Evolutionary conservation across 2,797 vertebrate species (phyloP).

Genomic region (Dryobates pubescens): DNA sequence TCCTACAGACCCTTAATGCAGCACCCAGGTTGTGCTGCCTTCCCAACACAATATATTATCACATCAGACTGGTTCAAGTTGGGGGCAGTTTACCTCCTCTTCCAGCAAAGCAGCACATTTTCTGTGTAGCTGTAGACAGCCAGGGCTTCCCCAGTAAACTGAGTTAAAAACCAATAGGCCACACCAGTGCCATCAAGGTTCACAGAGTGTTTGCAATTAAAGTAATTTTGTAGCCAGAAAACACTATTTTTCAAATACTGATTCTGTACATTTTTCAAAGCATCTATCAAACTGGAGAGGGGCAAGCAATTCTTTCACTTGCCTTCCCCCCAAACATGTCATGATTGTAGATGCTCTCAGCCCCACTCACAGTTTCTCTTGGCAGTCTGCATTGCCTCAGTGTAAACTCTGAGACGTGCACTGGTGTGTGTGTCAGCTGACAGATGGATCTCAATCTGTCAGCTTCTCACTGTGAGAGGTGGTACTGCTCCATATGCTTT

Average conservation of each 20-base stretch:
- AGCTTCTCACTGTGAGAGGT: not conserved
- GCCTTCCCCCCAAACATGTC: accelerated
- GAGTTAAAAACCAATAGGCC: not conserved
- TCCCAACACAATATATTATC: not conserved
- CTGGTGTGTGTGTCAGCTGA: not conserved
- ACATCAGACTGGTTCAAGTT: not conserved
- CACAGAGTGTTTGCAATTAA: not conserved
- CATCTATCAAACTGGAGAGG: accelerated
- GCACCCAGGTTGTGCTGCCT: not conserved
- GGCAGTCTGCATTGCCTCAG: not conserved
- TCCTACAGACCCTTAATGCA: not conserved
- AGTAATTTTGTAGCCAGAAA: not conserved
- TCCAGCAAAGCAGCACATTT: not conserved
- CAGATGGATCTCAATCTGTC: slow-evolving; percentile 57
- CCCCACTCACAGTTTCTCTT: not conserved
- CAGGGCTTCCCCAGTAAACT: not conserved
- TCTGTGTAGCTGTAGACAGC: not conserved
- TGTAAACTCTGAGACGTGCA: not conserved
- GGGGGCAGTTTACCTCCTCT: not conserved
- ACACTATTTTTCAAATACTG: not conserved
- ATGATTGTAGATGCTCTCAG: not conserved
- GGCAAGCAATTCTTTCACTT: not conserved
- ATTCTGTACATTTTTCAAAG: not conserved
- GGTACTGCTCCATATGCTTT: not conserved
- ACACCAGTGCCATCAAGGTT: not conserved